These are phyloP conservation scores for Bombus affinis DNA, from an alignment of 1,140 invertebrate species.

Conservation along the genomic window DNA sequence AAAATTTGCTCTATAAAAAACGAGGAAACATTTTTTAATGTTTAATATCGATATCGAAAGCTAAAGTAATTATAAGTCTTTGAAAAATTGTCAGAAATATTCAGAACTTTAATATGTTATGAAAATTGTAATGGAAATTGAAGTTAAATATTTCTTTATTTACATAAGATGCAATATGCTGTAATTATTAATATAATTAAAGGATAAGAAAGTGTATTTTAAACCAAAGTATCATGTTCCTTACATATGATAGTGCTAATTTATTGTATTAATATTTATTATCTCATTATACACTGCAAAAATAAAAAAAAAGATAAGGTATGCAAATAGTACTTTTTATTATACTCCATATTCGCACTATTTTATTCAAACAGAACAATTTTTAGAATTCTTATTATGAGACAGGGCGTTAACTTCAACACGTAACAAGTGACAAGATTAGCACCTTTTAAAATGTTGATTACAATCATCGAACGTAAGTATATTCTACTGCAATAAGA, in stretches of 20 bases:
- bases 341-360: not conserved
- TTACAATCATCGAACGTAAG: constrained; percentile 9
- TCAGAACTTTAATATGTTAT: not conserved
- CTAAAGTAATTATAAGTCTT: not conserved
- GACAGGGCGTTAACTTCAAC: constrained; percentile 43
- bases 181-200: constrained; percentile 62
- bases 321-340: constrained; percentile 29
- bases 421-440: constrained; percentile 51
- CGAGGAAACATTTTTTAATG: not conserved
- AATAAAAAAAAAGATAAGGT: constrained; percentile 62
- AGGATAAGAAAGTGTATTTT: constrained; percentile 64
- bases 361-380: constrained; percentile 51
- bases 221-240: constrained; percentile 71
- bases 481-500: not conserved
- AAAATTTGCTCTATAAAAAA: not conserved
- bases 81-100: constrained; percentile 6
- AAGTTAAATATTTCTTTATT: constrained; percentile 16
- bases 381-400: constrained; percentile 43
- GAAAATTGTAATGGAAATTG: constrained; percentile 5
- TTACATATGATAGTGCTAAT: constrained; percentile 53
- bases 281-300: constrained; percentile 45
- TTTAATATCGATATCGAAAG: not conserved
- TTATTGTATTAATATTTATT: constrained; percentile 57
- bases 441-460: constrained; percentile 26
- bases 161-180: constrained; percentile 11